Evolutionary conservation across 1,140 invertebrate genomes (phyloP), one percentile per base, ranked within the genome.

Genomic region (Rhagoletis pomonella): DNA sequence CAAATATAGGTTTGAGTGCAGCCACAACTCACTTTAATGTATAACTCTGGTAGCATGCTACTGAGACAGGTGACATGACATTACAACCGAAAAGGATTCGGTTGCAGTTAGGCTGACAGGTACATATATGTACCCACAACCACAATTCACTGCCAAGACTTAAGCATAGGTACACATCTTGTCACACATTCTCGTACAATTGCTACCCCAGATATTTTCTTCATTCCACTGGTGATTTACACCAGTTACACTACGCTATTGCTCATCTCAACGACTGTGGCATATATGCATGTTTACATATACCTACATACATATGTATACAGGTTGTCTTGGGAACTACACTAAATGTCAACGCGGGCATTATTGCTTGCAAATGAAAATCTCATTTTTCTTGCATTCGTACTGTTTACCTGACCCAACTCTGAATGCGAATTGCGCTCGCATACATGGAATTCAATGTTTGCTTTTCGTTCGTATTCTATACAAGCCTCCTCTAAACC

Each of bases 341-440:
- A 17, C 47, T 81, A 81, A 81, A 81, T 81, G 73, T 55, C 47
- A 55, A 55, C 47, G 19, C 6, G 50, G 44, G 47, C 47, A 81
- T 55, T 81, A 3, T 55, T 55, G n/a, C 73, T 55, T 19, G 69
- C 17, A 77, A 14, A 44, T 47, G 17, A 17, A 62, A 62, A 62
- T 62, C 60, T 62, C 1, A 12, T 62, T 62, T 62, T 17, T 14
- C 14, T 17, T 62, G 60, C 39, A 17, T 81, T n/a, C 55, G 73
- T 19, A 12, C 0, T 81, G 73, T 81, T 81, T 81, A 55, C 47
- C 44, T 81, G 17, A n/a, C 73, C 29, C 47, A 6, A 5, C 47
- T 81, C 19, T 58, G 55, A 81, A 58, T 81, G 73, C 47, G 73
- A 55, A 55, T 55, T 81, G 73, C 73, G 73, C 19, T 81, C n/a